A percentile compares a stretch with the other conserved stretches of the same genome.
phyloP scores from a whole-genome alignment of 2,797 vertebrate genomes.

The Gambelia wislizenii region DNA sequence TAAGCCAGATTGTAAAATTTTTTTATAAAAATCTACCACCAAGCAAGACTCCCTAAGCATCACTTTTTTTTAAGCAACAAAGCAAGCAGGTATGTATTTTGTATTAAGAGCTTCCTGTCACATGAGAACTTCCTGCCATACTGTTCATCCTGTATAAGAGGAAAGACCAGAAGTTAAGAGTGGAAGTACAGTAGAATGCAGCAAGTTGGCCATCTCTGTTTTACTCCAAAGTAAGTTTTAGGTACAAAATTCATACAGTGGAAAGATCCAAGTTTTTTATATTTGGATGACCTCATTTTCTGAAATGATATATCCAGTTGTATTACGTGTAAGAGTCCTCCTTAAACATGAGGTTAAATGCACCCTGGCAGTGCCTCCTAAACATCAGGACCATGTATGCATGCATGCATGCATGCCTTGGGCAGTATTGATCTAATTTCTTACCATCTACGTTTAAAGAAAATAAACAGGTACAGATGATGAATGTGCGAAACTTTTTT shows the following conservation, averaged over 20 bases:
- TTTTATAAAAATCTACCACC: not conserved
- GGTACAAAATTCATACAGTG: not conserved
- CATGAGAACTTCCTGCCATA: not conserved
- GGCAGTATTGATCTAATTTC: constrained; percentile 46
- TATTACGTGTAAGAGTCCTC: not conserved
- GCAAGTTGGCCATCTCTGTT: not conserved
- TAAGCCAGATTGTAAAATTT: not conserved
- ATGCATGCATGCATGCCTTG: too few species aligned
- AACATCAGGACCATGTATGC: too few species aligned
- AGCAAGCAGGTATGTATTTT: not conserved
- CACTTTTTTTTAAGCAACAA: not conserved
- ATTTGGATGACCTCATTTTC: not conserved
- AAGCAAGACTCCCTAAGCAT: not conserved
- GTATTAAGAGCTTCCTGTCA: not conserved
- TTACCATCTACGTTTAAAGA: constrained; percentile 59
- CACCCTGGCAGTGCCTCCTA: not conserved
- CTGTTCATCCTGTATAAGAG: not conserved
- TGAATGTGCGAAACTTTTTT: too few species aligned
- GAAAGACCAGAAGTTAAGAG: not conserved
- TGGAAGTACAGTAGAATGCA: not conserved
- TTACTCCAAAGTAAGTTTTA: not conserved
- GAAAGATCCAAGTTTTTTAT: not conserved
- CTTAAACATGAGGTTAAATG: not conserved
- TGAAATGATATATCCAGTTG: accelerated
- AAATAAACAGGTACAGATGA: constrained; percentile 54